These are phyloP conservation scores for Platanista minor DNA, from an alignment of 2,113 vertebrate species.

Conservation along the genomic window DNA sequence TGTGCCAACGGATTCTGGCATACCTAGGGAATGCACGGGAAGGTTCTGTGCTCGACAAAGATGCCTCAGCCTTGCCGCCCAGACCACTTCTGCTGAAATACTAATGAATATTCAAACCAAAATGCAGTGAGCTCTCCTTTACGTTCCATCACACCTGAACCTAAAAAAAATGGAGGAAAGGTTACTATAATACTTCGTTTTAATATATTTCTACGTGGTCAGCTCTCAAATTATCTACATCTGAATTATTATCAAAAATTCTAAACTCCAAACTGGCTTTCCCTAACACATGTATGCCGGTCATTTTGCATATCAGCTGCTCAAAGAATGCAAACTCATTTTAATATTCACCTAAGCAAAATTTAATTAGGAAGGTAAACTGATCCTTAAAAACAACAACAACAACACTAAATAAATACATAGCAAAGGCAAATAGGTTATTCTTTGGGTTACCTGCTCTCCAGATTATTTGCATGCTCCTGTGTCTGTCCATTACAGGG, in stretches of 20 bases:
- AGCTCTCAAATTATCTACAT: background rate
- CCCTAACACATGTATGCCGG: background rate
- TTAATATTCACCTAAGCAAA: conserved; percentile 48
- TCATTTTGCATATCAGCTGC: background rate
- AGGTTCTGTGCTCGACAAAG: background rate
- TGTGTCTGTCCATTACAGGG: background rate
- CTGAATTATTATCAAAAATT: background rate
- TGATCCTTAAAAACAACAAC: background rate
- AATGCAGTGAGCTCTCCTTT: background rate
- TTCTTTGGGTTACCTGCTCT: background rate
- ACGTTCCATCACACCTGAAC: background rate
- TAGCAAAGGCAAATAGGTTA: background rate
- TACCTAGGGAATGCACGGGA: background rate
- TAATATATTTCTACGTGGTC: background rate
- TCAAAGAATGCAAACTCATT: conserved; percentile 37
- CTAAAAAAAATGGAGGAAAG: background rate
- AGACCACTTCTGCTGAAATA: background rate
- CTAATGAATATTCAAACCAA: background rate
- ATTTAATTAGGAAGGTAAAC: conserved; percentile 36
- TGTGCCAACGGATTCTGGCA: background rate
- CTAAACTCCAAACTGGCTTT: conserved; percentile 13
- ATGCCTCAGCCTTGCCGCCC: background rate
- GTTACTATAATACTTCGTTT: background rate
- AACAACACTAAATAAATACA: background rate
- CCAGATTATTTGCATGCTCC: background rate